These are phyloP conservation scores for Ptilorrhoa leucosticta DNA, from an alignment of 2,113 vertebrate species.

Conservation along the genomic window DNA sequence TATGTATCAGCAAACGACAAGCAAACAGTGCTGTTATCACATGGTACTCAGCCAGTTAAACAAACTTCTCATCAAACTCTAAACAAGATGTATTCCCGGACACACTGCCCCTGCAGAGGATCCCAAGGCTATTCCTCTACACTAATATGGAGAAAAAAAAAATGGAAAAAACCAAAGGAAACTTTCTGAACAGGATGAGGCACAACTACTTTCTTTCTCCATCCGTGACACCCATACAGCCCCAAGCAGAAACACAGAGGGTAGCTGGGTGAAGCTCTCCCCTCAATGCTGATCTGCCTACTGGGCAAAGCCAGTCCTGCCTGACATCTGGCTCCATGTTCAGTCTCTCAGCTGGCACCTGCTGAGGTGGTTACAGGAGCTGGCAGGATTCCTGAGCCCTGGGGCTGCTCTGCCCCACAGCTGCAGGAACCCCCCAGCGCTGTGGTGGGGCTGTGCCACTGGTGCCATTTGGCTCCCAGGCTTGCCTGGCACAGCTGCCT, in stretches of 20 bases:
- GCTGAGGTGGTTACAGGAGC: background rate
- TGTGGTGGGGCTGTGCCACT: fast-evolving
- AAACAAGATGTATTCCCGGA: background rate
- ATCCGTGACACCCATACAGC: fast-evolving
- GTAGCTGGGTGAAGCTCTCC: background rate
- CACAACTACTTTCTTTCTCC: background rate
- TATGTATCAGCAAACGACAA: fast-evolving
- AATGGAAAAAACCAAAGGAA: background rate
- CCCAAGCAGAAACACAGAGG: background rate
- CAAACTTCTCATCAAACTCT: background rate
- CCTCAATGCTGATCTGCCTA: background rate
- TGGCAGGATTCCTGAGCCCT: background rate
- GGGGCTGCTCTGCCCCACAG: background rate
- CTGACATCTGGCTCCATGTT: fast-evolving
- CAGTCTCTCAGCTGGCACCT: background rate
- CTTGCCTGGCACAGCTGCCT: background rate
- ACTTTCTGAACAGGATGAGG: background rate
- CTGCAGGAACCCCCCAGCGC: fast-evolving
- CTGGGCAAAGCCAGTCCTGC: background rate
- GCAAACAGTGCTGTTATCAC: background rate
- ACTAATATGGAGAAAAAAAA: background rate
- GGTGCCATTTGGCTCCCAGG: background rate
- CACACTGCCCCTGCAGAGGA: background rate
- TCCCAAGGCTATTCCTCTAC: background rate
- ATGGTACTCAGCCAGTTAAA: background rate